A percentile compares a stretch with the other conserved stretches of the same genome.
phyloP scores from a whole-genome alignment of 2,797 vertebrate species.

The Carduelis carduelis region DNA sequence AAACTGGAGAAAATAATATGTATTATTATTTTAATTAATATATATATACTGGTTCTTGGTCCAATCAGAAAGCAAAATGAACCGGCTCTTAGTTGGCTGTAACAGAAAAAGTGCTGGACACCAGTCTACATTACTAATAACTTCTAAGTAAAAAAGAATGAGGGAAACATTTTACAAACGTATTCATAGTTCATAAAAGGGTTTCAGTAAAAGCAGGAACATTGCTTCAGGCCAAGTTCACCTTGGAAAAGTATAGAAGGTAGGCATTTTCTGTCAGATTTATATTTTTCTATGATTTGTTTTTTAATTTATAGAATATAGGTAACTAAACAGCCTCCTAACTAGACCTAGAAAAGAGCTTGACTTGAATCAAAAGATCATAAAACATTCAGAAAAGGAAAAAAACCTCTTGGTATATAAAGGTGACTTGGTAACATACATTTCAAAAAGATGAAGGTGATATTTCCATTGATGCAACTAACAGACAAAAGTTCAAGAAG shows the following conservation, averaged over 20 bases:
- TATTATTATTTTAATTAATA: neutral
- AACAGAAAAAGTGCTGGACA: neutral
- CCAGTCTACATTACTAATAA: neutral
- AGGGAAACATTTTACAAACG: neutral
- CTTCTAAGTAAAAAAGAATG: neutral
- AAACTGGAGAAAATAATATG: neutral
- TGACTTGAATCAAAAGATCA: neutral
- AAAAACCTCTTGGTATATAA: neutral
- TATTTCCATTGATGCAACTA: neutral
- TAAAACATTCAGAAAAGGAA: neutral
- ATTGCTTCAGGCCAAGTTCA: neutral
- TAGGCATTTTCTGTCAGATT: neutral
- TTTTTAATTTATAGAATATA: neutral
- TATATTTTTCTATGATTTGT: neutral
- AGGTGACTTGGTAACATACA: neutral
- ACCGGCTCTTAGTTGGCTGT: neutral
- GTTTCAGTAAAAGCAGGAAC: neutral
- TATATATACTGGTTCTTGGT: neutral
- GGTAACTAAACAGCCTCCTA: neutral
- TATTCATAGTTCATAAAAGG: neutral
- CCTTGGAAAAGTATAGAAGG: neutral
- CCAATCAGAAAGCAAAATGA: neutral
- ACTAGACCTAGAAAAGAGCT: neutral
- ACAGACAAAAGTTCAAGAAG: neutral
- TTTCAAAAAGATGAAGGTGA: neutral